These are phyloP conservation scores for Pao palembangensis DNA, from an alignment of 2,113 vertebrate species.

Conservation along the genomic window DNA sequence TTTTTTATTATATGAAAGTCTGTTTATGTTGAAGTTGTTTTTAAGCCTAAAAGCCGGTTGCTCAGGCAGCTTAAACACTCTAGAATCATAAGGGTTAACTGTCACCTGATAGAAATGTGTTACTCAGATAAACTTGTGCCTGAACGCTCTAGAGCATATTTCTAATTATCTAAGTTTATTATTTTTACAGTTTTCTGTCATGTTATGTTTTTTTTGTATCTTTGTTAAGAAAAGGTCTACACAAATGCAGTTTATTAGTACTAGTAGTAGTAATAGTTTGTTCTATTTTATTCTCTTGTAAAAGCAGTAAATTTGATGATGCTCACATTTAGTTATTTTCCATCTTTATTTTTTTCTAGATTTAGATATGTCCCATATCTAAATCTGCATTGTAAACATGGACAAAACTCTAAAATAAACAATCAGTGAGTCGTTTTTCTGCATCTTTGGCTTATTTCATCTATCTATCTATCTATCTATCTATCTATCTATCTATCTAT, in stretches of 20 bases:
- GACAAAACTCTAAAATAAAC: slow-evolving; percentile 36
- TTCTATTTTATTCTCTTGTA: neutral
- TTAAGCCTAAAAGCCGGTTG: no score
- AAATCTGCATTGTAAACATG: slow-evolving; percentile 25
- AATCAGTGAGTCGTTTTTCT: slow-evolving; percentile 9
- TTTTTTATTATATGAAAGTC: slow-evolving; percentile 28
- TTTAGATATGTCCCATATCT: slow-evolving; percentile 24
- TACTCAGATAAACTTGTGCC: slow-evolving; percentile 20
- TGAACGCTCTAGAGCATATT: slow-evolving; percentile 51
- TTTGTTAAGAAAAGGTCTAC: neutral
- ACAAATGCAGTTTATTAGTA: neutral
- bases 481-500: no score
- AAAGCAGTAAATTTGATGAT: neutral
- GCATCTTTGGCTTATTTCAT: neutral
- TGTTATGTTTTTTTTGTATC: slow-evolving; percentile 3
- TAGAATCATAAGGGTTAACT: no score
- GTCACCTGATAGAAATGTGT: neutral
- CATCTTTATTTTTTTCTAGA: slow-evolving; percentile 30
- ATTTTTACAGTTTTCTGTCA: slow-evolving; percentile 11
- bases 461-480: no score
- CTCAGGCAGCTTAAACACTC: no score
- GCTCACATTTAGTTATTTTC: neutral
- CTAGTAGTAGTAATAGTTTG: slow-evolving; percentile 17
- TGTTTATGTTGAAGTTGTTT: slow-evolving; percentile 7
- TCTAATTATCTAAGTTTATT: neutral